Evolutionary conservation across 2,113 vertebrate species (phyloP).

Genomic region (Todiramphus saurophagus): DNA sequence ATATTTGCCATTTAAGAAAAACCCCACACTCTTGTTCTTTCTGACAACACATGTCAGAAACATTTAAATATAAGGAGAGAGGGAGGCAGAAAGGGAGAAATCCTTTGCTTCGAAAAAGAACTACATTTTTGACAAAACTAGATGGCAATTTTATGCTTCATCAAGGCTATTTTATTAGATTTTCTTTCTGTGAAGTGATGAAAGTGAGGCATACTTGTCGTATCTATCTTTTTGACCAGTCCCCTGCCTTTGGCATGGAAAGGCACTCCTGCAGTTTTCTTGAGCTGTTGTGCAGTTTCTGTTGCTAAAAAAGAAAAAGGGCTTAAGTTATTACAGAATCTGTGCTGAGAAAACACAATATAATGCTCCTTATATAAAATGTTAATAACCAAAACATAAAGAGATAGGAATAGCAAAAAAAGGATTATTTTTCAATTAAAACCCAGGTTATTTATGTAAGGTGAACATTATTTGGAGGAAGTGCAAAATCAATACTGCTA

Average conservation of each 20-base stretch:
- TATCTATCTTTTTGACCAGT: conserved; percentile 97
- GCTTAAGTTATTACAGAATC: not conserved
- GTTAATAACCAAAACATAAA: not conserved
- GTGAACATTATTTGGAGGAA: not conserved
- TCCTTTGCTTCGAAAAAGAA: not conserved
- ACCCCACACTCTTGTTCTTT: not conserved
- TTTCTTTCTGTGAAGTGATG: not conserved
- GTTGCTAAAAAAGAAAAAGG: conserved; percentile 78
- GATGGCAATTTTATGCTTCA: not conserved
- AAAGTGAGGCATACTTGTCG: conserved; percentile 85
- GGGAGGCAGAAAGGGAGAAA: not conserved
- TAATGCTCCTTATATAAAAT: not conserved
- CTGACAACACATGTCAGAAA: conserved; percentile 4
- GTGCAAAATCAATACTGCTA: not conserved
- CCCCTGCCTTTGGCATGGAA: conserved; percentile 98
- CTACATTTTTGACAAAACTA: not conserved
- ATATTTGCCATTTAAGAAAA: conserved; percentile 13
- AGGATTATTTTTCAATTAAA: not conserved
- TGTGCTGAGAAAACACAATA: not conserved
- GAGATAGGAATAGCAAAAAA: not conserved
- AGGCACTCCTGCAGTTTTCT: conserved; percentile 94
- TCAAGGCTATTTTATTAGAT: not conserved
- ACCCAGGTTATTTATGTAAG: fast-evolving
- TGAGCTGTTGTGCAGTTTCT: conserved; percentile 95
- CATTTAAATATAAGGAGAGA: not conserved